Percentiles rank a stretch among this genome's conserved stretches.
These are phyloP conservation scores for Phataginus tetradactyla DNA, from an alignment of 2,797 vertebrate species.

Conservation along the genomic window DNA sequence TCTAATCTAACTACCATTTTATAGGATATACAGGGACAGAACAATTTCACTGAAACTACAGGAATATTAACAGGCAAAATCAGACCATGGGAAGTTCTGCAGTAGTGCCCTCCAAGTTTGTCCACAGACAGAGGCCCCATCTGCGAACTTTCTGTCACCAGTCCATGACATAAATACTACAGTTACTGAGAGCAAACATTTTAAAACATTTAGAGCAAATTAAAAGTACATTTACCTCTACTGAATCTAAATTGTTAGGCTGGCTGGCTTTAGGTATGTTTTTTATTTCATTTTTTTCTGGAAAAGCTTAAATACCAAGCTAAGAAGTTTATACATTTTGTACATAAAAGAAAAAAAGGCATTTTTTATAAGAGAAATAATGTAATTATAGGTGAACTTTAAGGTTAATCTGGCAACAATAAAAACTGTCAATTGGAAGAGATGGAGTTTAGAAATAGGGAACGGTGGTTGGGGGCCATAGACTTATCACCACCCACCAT, in stretches of 20 bases:
- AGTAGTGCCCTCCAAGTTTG: not conserved
- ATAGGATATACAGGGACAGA: not conserved
- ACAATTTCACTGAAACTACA: not conserved
- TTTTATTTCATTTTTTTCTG: conserved; percentile 10
- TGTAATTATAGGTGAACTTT: not conserved
- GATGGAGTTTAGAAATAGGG: not conserved
- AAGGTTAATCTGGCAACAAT: not conserved
- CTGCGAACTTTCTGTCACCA: not conserved
- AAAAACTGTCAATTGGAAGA: not conserved
- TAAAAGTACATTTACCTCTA: not conserved
- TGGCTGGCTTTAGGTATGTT: not conserved
- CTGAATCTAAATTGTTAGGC: not conserved
- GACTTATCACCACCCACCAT: not conserved
- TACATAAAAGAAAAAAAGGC: not conserved
- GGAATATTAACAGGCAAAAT: not conserved
- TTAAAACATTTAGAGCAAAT: not conserved
- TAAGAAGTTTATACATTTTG: not conserved
- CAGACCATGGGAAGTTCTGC: not conserved
- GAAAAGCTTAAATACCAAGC: not conserved
- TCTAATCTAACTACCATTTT: not conserved
- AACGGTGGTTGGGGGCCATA: not conserved
- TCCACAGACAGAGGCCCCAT: not conserved
- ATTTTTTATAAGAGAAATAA: conserved; percentile 27
- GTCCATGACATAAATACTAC: not conserved
- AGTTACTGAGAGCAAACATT: not conserved